Evolutionary conservation across 2,797 vertebrate genomes (phyloP).

Genomic region (Eospalax fontanierii): DNA sequence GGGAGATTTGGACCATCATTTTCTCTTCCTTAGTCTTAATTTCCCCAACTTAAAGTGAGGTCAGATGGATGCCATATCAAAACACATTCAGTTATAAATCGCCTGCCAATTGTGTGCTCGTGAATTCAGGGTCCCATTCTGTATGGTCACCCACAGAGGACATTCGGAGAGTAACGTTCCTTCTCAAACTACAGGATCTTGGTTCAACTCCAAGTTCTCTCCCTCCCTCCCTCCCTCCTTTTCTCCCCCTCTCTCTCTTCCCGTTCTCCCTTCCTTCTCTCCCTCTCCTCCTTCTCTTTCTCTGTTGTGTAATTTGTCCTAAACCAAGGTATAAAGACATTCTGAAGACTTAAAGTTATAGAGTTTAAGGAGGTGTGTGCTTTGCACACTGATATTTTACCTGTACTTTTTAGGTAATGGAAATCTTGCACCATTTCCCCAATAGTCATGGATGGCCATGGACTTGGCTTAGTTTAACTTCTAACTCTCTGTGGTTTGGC

Average conservation of each 20-base stretch:
- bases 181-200: background rate
- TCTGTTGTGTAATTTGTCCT: background rate
- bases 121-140: background rate
- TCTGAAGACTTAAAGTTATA: constrained; percentile 2
- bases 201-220: constrained; percentile 15
- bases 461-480: constrained; percentile 68
- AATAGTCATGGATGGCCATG: constrained; percentile 69
- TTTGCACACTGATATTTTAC: constrained; percentile 80
- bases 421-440: constrained; percentile 80
- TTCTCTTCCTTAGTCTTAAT: background rate
- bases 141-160: background rate
- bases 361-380: constrained; percentile 63
- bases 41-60: background rate
- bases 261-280: background rate
- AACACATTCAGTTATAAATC: background rate
- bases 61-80: background rate
- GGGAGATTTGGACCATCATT: background rate
- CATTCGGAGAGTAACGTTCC: no score
- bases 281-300: rapidly evolving
- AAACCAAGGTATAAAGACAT: constrained; percentile 33
- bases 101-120: background rate
- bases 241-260: background rate
- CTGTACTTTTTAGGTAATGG: constrained; percentile 79
- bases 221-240: background rate
- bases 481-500: constrained; percentile 68